A percentile compares a stretch with the other conserved stretches of the same genome.
These are phyloP conservation scores for Nasua narica DNA, from an alignment of 2,797 vertebrate species.

Conservation along the genomic window DNA sequence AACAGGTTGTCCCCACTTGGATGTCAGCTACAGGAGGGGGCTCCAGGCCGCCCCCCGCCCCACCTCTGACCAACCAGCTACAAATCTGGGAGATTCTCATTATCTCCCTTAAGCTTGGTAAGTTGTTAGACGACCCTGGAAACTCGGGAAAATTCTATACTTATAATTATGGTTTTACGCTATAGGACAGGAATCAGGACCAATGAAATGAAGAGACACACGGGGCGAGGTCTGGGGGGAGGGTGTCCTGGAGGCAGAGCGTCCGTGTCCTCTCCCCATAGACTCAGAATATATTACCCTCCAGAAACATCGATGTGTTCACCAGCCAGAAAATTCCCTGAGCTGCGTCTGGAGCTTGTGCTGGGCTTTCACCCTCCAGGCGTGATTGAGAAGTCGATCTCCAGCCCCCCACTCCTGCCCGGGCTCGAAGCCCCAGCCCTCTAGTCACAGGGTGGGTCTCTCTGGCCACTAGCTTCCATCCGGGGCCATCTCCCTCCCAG, in stretches of 20 bases:
- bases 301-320: not conserved
- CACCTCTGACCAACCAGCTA: not conserved
- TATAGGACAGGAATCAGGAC: not conserved
- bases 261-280: not conserved
- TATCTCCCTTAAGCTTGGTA: not conserved
- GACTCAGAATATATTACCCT: not conserved
- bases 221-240: fast-evolving
- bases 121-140: not conserved
- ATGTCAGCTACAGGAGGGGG: not conserved
- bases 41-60: too few species aligned
- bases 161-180: not conserved
- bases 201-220: not conserved
- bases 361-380: not conserved
- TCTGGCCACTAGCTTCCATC: not conserved
- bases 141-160: not conserved
- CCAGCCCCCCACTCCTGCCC: too few species aligned
- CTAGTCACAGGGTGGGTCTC: not conserved
- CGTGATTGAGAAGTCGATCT: not conserved
- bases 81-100: not conserved
- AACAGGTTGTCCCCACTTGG: not conserved
- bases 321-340: not conserved
- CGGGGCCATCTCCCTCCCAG: not conserved
- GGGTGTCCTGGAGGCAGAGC: not conserved
- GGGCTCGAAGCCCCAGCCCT: not conserved
- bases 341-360: not conserved